Percentiles rank a stretch among this genome's conserved stretches.
These are phyloP conservation scores for Neodontobutis hainanensis DNA, from an alignment of 2,113 vertebrate species.

Conservation along the genomic window DNA sequence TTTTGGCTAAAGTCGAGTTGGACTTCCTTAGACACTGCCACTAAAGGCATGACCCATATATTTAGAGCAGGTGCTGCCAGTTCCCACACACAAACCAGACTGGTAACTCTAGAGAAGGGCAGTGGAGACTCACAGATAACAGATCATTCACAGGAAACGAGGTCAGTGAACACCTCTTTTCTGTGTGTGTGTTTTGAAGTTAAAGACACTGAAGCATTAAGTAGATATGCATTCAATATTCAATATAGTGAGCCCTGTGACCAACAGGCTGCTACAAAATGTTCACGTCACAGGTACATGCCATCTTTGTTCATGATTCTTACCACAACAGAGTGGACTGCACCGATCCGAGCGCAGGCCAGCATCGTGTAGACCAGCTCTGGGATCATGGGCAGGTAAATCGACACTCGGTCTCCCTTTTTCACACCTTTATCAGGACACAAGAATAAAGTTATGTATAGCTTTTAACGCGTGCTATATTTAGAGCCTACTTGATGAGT, in stretches of 20 bases:
- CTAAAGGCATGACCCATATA: slow-evolving; percentile 60
- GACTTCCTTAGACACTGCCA: slow-evolving; percentile 30
- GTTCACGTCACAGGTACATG: too few relatives aligned
- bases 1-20: slow-evolving; percentile 58
- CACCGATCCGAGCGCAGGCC: slow-evolving; percentile 83
- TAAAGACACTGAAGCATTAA: too few relatives aligned
- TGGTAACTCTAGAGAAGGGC: slow-evolving; percentile 35
- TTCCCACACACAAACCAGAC: slow-evolving; percentile 29
- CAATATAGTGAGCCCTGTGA: too few relatives aligned
- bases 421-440: slow-evolving; percentile 74
- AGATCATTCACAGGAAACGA: slow-evolving; percentile 19
- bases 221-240: too few relatives aligned
- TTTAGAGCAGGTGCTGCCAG: slow-evolving; percentile 43
- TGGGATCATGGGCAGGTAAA: slow-evolving; percentile 86
- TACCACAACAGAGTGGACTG: slow-evolving; percentile 84
- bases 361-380: slow-evolving; percentile 83
- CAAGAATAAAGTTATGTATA: not conserved
- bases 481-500: not conserved
- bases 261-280: too few relatives aligned
- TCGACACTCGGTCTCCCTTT: slow-evolving; percentile 82
- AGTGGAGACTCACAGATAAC: slow-evolving; percentile 9
- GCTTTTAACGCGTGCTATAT: not conserved
- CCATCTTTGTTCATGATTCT: slow-evolving; percentile 10
- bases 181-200: too few relatives aligned
- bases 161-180: too few relatives aligned